Percentiles rank a stretch among this genome's conserved stretches.
phyloP scores from a whole-genome alignment of 2,113 vertebrate genomes.

The Malaclemys terrapin region DNA sequence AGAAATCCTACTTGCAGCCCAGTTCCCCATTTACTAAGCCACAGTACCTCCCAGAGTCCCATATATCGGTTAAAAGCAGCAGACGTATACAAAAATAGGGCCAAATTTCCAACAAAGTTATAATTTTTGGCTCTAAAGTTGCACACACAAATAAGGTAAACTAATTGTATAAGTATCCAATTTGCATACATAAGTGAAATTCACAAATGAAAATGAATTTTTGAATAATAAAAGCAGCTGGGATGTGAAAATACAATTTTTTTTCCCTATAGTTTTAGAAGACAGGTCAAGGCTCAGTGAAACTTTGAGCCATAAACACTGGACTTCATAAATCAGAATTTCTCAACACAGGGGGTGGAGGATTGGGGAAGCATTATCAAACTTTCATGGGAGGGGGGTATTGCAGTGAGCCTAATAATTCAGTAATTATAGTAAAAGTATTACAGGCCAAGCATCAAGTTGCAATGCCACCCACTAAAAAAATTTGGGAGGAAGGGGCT shows the following conservation, averaged over 20 bases:
- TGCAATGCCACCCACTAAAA: not conserved
- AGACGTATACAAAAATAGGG: not conserved
- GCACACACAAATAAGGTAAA: not conserved
- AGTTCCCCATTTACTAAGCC: not conserved
- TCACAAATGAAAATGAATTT: not conserved
- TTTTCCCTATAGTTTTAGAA: not conserved
- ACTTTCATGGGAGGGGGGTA: not conserved
- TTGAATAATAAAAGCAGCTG: not conserved
- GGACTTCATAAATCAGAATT: not conserved
- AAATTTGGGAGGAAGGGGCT: not conserved
- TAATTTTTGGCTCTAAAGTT: not conserved
- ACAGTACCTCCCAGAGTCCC: not conserved
- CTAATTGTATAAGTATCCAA: not conserved
- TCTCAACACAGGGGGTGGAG: not conserved
- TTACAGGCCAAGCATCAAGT: not conserved
- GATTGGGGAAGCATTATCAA: not conserved
- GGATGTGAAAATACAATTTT: not conserved
- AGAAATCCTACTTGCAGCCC: not conserved
- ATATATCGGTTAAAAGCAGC: not conserved
- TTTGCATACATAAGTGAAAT: not conserved
- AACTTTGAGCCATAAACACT: not conserved
- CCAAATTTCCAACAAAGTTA: not conserved
- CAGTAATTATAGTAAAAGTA: not conserved
- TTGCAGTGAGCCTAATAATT: not conserved
- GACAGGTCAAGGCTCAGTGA: not conserved